A percentile compares a stretch with the other conserved stretches of the same genome.
Conservation (phyloP, 2,888 invertebrate genomes). For the Miltochrista miniata region DNA sequence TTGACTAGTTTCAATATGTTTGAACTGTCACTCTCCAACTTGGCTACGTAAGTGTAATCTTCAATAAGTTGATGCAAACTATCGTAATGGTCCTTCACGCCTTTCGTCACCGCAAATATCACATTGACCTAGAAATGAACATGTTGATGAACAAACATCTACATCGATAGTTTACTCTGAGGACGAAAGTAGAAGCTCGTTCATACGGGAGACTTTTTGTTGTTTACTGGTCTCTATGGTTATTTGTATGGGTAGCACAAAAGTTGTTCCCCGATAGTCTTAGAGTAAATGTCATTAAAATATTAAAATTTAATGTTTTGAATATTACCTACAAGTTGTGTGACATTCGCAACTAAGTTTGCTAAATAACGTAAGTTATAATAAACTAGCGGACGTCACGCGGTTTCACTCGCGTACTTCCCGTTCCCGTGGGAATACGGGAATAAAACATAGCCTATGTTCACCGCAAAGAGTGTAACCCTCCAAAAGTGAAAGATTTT, state of each 20-base stretch:
- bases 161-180: conserved; percentile 3
- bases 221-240: background rate
- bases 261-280: no score
- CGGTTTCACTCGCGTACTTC: no score
- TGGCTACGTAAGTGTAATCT: conserved; percentile 90
- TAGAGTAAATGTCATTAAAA: background rate
- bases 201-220: background rate
- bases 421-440: no score
- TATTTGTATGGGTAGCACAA: no score
- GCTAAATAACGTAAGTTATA: no score
- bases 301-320: no score
- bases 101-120: conserved; percentile 93
- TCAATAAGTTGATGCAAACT: conserved; percentile 87
- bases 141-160: conserved; percentile 8
- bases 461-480: no score
- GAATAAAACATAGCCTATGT: no score
- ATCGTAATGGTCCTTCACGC: conserved; percentile 87
- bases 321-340: no score
- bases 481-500: no score
- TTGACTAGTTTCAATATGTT: conserved; percentile 94
- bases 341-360: no score
- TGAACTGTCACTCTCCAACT: conserved; percentile 90
- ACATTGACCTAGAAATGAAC: conserved; percentile 86
- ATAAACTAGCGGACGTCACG: no score
- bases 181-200: background rate